Conservation (phyloP, 2,888 invertebrate genomes). For the Tachystola acroxantha region DNA sequence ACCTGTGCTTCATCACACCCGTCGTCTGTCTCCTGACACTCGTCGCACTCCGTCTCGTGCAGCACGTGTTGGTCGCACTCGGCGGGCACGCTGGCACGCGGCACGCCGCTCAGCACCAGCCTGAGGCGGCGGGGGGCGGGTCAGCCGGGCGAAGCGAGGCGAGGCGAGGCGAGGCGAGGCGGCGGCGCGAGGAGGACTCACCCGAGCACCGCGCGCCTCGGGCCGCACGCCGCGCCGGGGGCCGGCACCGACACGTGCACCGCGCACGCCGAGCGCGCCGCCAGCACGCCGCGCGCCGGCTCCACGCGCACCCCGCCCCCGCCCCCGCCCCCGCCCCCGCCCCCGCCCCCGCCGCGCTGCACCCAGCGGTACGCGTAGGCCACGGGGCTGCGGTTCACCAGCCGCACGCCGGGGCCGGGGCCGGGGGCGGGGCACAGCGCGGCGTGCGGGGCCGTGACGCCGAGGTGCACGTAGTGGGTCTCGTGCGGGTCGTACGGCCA, state of each 20-base stretch:
- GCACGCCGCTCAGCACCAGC: slow-evolving; percentile 47
- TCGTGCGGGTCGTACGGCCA: slow-evolving; percentile 45
- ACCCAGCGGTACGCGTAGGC: slow-evolving; percentile 54
- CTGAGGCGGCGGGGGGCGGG: slow-evolving; percentile 22
- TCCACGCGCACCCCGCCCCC: slow-evolving; percentile 20
- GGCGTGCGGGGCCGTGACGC: slow-evolving; percentile 45
- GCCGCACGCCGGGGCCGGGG: slow-evolving; percentile 29
- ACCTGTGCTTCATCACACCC: not conserved
- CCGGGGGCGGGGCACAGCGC: slow-evolving; percentile 32
- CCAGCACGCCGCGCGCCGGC: slow-evolving; percentile 22
- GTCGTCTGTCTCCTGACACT: not conserved
- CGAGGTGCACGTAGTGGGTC: slow-evolving; percentile 53
- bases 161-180: not conserved
- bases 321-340: slow-evolving; percentile 33
- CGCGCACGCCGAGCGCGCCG: slow-evolving; percentile 28
- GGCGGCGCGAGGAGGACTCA: slow-evolving; percentile 13
- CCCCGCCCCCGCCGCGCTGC: slow-evolving; percentile 44
- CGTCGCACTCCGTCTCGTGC: slow-evolving; percentile 32
- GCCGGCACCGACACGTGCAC: slow-evolving; percentile 29
- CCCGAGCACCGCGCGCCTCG: slow-evolving; percentile 49
- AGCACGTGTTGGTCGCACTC: slow-evolving; percentile 29
- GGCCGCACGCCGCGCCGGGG: slow-evolving; percentile 32
- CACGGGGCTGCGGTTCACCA: slow-evolving; percentile 50
- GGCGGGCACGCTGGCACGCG: slow-evolving; percentile 44
- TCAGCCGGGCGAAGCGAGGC: not conserved